Base-by-base conservation (phyloP, 2,888 invertebrate species). In the Archips xylosteana region DNA sequence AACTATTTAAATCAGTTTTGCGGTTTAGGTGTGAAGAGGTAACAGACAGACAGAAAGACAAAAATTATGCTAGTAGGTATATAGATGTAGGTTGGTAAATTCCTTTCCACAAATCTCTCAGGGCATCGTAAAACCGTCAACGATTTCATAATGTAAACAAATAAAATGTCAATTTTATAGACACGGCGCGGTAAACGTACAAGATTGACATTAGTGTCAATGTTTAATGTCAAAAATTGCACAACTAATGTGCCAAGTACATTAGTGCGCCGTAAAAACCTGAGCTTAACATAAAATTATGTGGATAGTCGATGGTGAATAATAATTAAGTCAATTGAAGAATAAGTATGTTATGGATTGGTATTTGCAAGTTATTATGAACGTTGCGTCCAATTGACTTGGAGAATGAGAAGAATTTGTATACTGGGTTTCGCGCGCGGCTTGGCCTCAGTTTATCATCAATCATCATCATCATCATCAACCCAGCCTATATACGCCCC, bases 171-270 rank as follows among this genome's bases (percentile, higher is more conserved):
- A 32, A 9, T n/a, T 63, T 63, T 63, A 63, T 63, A 47, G 12
- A 13, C 47, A 34, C 32, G 12, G 34, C 63, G 34, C 47, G 9
- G 6, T 13, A 23, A 34, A 47, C 47, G 47, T 10, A 34, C 47
- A 34, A 23, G 45, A n/a, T 32, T 23, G 42, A 5, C 45, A 23
- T 63, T 47, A 63, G 10, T 47, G 63, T 63, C 63, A 34, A 34
- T 32, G 23, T 63, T 47, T 47, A 47, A 63, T 63, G 32, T 6
- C 63, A 34, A 63, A 63, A 63, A 63, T 42, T 63, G 63, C 32
- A 63, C 47, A 63, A 34, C 63, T 60, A 69, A 74, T 74, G 74
- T 54, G 36, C 65, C 60, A 63, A 70, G 60, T 32, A 64, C 74
- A 74, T 74, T 74, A 74, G 60, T 42, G 57, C 63, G 9, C n/a